Percentiles rank a stretch among this genome's conserved stretches.
Evolutionary conservation across 2,797 vertebrate species (phyloP).

Genomic region (Anguilla marmorata): DNA sequence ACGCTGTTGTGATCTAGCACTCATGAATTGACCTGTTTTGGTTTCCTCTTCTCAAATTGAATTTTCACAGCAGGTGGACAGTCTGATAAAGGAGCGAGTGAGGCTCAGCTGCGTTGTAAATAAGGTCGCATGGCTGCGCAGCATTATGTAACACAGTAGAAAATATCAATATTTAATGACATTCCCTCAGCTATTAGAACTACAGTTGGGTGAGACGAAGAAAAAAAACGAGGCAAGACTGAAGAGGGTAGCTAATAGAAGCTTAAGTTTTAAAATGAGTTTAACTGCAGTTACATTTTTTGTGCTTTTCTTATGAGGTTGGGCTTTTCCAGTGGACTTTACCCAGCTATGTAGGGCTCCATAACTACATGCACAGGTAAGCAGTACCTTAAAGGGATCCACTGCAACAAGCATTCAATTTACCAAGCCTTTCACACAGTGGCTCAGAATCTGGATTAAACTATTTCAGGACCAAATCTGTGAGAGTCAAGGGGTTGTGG

Average conservation of each 20-base stretch:
- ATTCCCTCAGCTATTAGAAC: neutral
- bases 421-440: neutral
- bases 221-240: neutral
- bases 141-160: conserved; percentile 3
- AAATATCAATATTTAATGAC: neutral
- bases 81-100: neutral
- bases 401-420: neutral
- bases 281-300: neutral
- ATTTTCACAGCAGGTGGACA: conserved; percentile 26
- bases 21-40: neutral
- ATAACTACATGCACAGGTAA: neutral
- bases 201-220: neutral
- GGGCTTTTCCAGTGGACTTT: neutral
- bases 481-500: neutral
- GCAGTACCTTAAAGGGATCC: neutral
- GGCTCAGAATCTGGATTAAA: neutral
- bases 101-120: neutral
- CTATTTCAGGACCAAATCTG: neutral
- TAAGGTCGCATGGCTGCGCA: neutral
- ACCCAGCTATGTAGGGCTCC: neutral
- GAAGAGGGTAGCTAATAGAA: neutral
- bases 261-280: neutral
- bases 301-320: neutral
- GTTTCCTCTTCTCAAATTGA: conserved; percentile 7
- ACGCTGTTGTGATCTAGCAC: neutral